Evolutionary conservation across 2,797 vertebrate species (phyloP).

Genomic region (Rhinichthys osculus): DNA sequence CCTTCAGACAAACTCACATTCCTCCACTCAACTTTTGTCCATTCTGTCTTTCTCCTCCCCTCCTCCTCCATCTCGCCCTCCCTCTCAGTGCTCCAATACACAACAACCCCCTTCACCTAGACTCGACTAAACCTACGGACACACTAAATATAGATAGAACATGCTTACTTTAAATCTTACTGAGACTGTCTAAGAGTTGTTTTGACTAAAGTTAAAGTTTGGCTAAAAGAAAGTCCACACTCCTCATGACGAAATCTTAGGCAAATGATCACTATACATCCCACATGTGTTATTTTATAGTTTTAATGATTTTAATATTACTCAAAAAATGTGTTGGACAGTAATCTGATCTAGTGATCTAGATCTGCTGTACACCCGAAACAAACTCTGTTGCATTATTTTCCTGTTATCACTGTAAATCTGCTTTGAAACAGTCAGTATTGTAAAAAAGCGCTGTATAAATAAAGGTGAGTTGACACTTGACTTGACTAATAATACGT

Average conservation of each 20-base stretch:
- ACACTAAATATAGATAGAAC: background rate
- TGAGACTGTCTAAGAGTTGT: background rate
- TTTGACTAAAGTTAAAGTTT: background rate
- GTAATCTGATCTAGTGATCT: background rate
- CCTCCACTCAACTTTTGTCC: constrained; percentile 77
- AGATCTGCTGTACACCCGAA: no score
- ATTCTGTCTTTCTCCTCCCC: constrained; percentile 59
- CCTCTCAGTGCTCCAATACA: constrained; percentile 38
- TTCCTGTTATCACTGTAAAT: no score
- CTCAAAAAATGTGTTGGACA: background rate
- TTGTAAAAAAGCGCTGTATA: no score
- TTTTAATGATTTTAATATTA: background rate
- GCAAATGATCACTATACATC: no score
- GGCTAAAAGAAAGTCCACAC: background rate
- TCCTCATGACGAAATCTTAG: background rate
- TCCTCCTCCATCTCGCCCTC: constrained; percentile 41
- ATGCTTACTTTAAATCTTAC: background rate
- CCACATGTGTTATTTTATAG: background rate
- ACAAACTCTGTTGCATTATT: no score
- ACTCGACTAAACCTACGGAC: background rate
- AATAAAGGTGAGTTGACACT: no score
- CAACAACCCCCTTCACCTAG: background rate
- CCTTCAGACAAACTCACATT: constrained; percentile 75
- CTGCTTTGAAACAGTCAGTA: no score
- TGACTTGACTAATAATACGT: background rate